phyloP scores from a whole-genome alignment of 2,113 vertebrate genomes.

The Eira barbara region DNA sequence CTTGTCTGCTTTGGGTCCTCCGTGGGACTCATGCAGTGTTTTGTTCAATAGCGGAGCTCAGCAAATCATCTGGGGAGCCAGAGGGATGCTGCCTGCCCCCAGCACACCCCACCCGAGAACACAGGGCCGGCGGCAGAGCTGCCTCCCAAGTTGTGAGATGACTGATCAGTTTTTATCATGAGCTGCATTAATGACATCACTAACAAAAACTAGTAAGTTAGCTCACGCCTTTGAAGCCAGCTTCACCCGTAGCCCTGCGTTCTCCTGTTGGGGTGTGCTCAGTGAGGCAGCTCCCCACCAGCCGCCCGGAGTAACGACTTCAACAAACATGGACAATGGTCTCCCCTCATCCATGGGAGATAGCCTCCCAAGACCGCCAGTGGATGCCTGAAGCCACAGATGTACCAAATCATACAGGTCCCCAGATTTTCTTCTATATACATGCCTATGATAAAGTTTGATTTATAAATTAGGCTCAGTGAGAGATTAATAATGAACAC shows the following conservation, averaged over 20 bases:
- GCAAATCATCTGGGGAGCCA: background rate
- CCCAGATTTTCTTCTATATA: background rate
- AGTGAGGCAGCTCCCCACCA: background rate
- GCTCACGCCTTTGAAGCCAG: background rate
- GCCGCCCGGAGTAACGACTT: slow-evolving; percentile 2
- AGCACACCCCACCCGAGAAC: background rate
- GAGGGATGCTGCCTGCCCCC: background rate
- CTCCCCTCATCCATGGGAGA: background rate
- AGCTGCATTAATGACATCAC: background rate
- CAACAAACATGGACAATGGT: background rate
- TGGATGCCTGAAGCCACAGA: background rate
- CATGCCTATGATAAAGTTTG: background rate
- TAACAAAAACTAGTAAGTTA: slow-evolving; percentile 3
- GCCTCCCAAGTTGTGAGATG: background rate
- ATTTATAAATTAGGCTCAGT: background rate
- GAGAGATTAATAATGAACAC: background rate
- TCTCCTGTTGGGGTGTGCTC: background rate
- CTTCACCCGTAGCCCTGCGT: background rate
- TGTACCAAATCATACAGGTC: too few species aligned
- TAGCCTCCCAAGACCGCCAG: background rate
- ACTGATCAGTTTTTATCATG: background rate
- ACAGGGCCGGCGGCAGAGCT: background rate
- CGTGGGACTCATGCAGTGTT: rapidly evolving
- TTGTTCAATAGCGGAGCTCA: background rate
- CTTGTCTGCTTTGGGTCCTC: background rate